phyloP scores from a whole-genome alignment of 2,113 vertebrate species.

The Haemorhous mexicanus region DNA sequence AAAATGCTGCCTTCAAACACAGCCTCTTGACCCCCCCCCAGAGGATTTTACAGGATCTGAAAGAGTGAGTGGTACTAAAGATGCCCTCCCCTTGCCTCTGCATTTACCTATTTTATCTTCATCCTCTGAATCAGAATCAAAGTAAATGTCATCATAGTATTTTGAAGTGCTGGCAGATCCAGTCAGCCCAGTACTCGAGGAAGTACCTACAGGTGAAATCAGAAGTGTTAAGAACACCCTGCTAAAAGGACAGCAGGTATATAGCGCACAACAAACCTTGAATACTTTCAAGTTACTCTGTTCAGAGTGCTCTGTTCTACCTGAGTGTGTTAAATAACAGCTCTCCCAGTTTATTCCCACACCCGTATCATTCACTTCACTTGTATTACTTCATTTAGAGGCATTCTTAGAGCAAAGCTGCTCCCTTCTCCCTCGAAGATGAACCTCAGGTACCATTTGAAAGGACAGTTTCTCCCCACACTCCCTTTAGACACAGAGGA shows the following conservation, averaged over 20 bases:
- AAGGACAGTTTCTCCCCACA: not conserved
- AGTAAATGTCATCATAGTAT: conserved; percentile 91
- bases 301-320: not conserved
- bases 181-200: conserved; percentile 40
- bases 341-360: not conserved
- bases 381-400: not conserved
- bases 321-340: not conserved
- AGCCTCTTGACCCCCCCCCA: not conserved
- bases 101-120: conserved; percentile 79
- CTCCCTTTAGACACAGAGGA: not conserved
- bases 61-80: not conserved
- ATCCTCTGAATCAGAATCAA: conserved; percentile 90
- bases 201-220: conserved; percentile 59
- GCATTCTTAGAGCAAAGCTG: not conserved
- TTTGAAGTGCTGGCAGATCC: conserved; percentile 19
- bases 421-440: not conserved
- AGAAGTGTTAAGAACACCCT: not conserved
- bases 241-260: not conserved
- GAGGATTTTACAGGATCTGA: not conserved
- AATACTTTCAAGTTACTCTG: not conserved
- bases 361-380: not conserved
- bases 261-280: not conserved
- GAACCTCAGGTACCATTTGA: not conserved
- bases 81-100: not conserved
- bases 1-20: not conserved